Conservation (phyloP, 2,888 invertebrate genomes). For the Nebria salina region DNA sequence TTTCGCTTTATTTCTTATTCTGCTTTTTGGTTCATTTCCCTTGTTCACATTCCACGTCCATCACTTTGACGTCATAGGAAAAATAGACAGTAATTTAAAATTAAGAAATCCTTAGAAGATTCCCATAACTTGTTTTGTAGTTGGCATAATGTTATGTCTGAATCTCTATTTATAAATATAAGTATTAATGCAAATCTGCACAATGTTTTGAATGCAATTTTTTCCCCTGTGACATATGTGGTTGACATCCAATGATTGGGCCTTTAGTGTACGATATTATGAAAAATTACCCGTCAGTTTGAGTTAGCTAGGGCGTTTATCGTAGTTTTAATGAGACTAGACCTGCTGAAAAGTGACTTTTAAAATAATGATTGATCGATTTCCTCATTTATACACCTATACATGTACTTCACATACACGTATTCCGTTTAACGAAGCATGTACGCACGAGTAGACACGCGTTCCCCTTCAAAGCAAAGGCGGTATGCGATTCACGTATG, state of each 20-base stretch:
- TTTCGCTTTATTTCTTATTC: too few species aligned
- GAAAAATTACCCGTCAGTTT: conserved; percentile 39
- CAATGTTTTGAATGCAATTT: background rate
- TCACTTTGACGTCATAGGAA: too few species aligned
- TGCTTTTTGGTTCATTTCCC: too few species aligned
- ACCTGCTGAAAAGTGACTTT: conserved; percentile 36
- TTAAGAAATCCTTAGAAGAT: too few species aligned
- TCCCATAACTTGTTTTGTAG: too few species aligned
- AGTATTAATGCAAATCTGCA: background rate
- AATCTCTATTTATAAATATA: too few species aligned
- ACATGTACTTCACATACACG: conserved; percentile 19
- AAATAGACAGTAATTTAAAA: too few species aligned
- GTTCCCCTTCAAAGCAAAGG: background rate
- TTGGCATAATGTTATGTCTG: too few species aligned
- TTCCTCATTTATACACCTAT: background rate
- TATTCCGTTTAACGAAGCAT: conserved; percentile 29
- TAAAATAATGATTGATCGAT: conserved; percentile 44
- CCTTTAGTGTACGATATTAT: conserved; percentile 30
- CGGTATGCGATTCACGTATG: conserved; percentile 6
- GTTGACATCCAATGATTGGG: background rate
- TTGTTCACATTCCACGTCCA: too few species aligned
- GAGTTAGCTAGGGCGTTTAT: conserved; percentile 4
- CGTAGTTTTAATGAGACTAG: conserved; percentile 41
- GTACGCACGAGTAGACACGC: conserved; percentile 26
- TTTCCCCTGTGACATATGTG: background rate